A percentile compares a stretch with the other conserved stretches of the same genome.
Conservation (phyloP, 2,113 vertebrate genomes). For the Gavia stellata region DNA sequence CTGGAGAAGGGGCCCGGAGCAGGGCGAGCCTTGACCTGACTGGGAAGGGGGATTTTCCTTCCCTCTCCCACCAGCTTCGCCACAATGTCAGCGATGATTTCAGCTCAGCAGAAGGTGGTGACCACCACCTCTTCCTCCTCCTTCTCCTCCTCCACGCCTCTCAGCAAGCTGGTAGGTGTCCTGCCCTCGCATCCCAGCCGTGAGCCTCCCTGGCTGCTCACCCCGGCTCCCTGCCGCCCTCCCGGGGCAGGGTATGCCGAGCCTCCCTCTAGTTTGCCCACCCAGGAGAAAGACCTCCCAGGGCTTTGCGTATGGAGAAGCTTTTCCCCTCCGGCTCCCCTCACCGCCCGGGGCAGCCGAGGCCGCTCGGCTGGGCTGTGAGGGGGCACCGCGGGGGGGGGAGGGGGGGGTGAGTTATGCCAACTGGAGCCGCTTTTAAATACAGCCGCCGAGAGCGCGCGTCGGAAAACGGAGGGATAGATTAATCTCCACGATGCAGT, state of each 20-base stretch:
- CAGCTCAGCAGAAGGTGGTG: conserved; percentile 68
- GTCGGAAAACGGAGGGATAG: not conserved
- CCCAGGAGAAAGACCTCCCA: not conserved
- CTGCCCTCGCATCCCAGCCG: not conserved
- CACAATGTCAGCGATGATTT: conserved; percentile 68
- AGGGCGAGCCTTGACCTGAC: not conserved
- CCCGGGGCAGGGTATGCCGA: rapidly evolving
- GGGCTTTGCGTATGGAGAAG: not conserved
- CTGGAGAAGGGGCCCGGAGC: not conserved
- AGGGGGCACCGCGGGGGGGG: not conserved
- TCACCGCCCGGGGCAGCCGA: not conserved
- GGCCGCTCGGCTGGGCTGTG: rapidly evolving
- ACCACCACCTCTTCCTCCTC: conserved; percentile 40
- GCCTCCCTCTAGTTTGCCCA: not conserved
- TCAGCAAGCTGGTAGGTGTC: not conserved
- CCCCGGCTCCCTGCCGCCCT: not conserved
- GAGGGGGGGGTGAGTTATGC: not conserved
- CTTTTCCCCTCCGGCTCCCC: not conserved
- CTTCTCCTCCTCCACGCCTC: not conserved
- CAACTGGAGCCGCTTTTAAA: not conserved
- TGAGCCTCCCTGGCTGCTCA: not conserved
- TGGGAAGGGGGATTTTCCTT: not conserved
- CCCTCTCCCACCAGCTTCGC: not conserved
- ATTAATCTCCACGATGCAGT: not conserved
- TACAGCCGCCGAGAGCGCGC: not conserved